Percentiles rank a stretch among this genome's conserved stretches.
phyloP scores from a whole-genome alignment of 2,888 invertebrate genomes.

The Vesta saturnalis region DNA sequence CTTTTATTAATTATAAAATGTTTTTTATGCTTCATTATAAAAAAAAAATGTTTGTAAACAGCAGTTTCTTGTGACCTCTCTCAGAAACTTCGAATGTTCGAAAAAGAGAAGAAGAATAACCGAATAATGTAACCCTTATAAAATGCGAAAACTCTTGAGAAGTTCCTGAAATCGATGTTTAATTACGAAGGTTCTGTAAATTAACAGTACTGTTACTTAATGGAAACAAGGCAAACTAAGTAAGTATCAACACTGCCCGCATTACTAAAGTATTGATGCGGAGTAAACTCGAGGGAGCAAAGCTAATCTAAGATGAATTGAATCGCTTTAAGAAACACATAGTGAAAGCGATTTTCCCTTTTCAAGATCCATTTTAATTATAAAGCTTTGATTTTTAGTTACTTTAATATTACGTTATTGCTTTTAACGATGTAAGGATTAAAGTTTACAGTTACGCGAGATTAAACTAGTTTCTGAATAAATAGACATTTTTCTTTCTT shows the following conservation, averaged over 20 bases:
- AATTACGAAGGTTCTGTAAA: slow-evolving; percentile 44
- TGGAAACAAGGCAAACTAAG: slow-evolving; percentile 44
- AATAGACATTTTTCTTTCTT: too few species aligned
- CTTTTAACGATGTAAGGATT: too few species aligned
- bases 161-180: slow-evolving; percentile 42
- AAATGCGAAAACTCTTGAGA: slow-evolving; percentile 24
- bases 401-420: too few species aligned
- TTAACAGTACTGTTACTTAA: slow-evolving; percentile 44
- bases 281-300: slow-evolving; percentile 39
- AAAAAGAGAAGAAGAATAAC: slow-evolving; percentile 10
- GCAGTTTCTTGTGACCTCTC: background rate
- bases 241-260: slow-evolving; percentile 44
- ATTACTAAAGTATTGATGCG: slow-evolving; percentile 43
- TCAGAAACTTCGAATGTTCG: background rate
- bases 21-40: background rate
- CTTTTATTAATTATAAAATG: background rate
- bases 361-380: slow-evolving; percentile 3
- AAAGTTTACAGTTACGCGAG: too few species aligned
- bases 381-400: background rate
- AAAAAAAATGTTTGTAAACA: slow-evolving; percentile 6
- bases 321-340: background rate
- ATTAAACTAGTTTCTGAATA: too few species aligned
- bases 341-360: slow-evolving; percentile 1
- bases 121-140: slow-evolving; percentile 17
- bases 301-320: slow-evolving; percentile 43